These are phyloP conservation scores for Sebastes iracundus DNA, from an alignment of 2,797 vertebrate genomes.

Conservation along the genomic window DNA sequence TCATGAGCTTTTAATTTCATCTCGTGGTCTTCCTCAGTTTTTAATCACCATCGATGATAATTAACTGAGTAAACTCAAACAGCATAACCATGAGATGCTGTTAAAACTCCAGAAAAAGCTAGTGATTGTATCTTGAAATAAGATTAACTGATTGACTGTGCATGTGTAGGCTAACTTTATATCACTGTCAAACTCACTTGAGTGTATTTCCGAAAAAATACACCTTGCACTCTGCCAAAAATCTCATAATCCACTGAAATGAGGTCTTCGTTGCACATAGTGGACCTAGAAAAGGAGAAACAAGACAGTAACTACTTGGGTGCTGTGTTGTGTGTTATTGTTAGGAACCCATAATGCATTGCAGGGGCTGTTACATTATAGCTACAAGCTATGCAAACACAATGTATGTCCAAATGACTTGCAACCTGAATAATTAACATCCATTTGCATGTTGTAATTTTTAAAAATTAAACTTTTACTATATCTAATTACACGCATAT, in stretches of 20 bases:
- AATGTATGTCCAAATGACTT: not conserved
- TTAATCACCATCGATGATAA: not conserved
- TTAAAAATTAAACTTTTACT: too few relatives aligned
- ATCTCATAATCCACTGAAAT: conserved; percentile 93
- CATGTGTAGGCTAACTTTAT: not conserved
- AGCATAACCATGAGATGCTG: too few relatives aligned
- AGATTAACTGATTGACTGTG: not conserved
- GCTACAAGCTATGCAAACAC: conserved; percentile 35
- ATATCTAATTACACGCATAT: too few relatives aligned
- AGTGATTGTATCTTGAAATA: not conserved
- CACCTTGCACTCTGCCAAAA: conserved; percentile 92
- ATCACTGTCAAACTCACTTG: conserved; percentile 82
- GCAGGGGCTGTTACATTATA: not conserved
- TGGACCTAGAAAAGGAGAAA: conserved; percentile 38
- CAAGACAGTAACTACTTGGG: not conserved
- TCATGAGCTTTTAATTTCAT: not conserved
- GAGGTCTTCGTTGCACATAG: conserved; percentile 85
- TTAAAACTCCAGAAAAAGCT: not conserved
- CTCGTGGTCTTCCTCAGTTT: rapidly evolving
- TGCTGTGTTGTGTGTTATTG: not conserved
- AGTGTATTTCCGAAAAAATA: conserved; percentile 96
- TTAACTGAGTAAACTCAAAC: not conserved
- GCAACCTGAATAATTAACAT: not conserved
- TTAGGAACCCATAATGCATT: not conserved
- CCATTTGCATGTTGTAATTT: too few relatives aligned